phyloP scores from a whole-genome alignment of 2,888 invertebrate species.

The Alloplasta piceator region DNA sequence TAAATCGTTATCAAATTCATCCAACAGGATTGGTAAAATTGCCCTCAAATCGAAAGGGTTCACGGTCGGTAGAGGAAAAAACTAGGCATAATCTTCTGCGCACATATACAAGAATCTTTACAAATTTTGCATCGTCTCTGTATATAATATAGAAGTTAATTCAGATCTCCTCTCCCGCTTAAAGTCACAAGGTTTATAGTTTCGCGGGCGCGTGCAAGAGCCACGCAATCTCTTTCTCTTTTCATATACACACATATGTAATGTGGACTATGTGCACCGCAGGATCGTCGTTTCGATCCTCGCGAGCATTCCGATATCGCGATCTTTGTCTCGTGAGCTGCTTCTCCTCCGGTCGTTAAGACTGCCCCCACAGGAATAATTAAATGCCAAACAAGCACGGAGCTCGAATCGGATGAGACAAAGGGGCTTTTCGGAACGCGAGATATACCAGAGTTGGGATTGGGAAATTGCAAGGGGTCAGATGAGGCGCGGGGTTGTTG shows the following conservation, averaged over 20 bases:
- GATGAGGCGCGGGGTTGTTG: not conserved
- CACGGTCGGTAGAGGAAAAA: too few relatives aligned
- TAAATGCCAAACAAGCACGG: conserved; percentile 65
- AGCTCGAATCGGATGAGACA: conserved; percentile 41
- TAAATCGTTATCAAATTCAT: too few relatives aligned
- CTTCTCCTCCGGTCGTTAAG: conserved; percentile 63
- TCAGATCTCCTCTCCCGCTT: conserved; percentile 32
- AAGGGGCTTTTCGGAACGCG: conserved; percentile 28
- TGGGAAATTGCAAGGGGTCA: conserved; percentile 30
- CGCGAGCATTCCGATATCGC: conserved; percentile 43
- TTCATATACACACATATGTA: too few relatives aligned
- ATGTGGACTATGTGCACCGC: not conserved
- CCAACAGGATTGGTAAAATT: too few relatives aligned
- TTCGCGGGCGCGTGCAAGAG: conserved; percentile 39
- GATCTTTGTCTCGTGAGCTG: conserved; percentile 34
- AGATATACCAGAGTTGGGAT: conserved; percentile 10
- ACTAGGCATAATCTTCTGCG: too few relatives aligned
- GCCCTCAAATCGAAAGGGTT: too few relatives aligned
- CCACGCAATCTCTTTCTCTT: conserved; percentile 16
- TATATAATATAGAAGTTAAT: conserved; percentile 44
- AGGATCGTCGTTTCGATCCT: conserved; percentile 26
- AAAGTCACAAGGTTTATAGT: conserved; percentile 49
- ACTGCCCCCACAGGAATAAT: conserved; percentile 73
- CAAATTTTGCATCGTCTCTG: conserved; percentile 33
- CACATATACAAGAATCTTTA: too few relatives aligned